Evolutionary conservation across 1,140 invertebrate species (phyloP).

Genomic region (Hetaerina americana): DNA sequence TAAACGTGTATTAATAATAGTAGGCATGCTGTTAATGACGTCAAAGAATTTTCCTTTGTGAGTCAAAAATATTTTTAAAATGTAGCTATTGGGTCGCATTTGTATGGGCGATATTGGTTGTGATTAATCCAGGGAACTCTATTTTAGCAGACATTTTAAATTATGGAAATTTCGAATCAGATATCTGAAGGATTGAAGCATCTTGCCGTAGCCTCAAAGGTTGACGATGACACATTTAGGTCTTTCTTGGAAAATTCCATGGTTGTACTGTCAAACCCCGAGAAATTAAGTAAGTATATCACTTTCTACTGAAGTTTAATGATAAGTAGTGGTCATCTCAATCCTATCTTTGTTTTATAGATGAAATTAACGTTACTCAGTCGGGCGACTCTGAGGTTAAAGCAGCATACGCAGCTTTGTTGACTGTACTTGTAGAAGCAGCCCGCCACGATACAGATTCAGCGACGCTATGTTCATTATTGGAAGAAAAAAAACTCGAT

Average conservation of each 20-base stretch:
- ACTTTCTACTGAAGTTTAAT: constrained; percentile 9
- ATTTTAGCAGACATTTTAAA: neutral
- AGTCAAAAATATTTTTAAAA: no score
- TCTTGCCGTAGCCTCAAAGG: neutral
- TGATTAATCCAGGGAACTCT: no score
- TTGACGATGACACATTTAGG: constrained; percentile 25
- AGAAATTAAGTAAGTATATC: constrained; percentile 22
- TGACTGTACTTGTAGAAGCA: constrained; percentile 29
- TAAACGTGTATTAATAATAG: no score
- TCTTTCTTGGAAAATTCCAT: constrained; percentile 26
- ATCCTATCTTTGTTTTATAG: constrained; percentile 15
- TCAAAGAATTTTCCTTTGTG: no score
- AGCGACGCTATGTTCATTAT: constrained; percentile 24
- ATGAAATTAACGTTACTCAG: constrained; percentile 21
- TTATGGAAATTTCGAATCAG: neutral
- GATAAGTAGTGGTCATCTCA: constrained; percentile 4
- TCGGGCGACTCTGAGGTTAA: constrained; percentile 30
- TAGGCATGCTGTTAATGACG: no score
- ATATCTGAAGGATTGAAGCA: neutral
- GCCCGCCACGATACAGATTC: constrained; percentile 26
- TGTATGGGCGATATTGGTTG: no score
- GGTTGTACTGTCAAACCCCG: constrained; percentile 19
- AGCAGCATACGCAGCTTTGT: constrained; percentile 27
- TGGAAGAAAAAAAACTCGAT: constrained; percentile 20
- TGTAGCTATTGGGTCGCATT: no score